Base-by-base conservation (phyloP, 2,888 invertebrate species). In the Zaprionus obscuricornis region DNA sequence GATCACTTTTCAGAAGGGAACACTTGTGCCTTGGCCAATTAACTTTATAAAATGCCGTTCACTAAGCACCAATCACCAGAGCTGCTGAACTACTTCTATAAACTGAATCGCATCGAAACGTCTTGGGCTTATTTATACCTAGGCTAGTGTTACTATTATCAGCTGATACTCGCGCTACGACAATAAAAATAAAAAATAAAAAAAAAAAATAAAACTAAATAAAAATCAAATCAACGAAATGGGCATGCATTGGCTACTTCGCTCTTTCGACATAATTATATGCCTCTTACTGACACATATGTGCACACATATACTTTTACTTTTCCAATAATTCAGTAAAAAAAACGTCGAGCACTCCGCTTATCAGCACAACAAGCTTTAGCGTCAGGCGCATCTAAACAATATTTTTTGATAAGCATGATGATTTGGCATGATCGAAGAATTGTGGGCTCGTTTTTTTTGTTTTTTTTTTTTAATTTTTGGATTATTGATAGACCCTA, bases 121-220 rank as follows among this genome's bases (percentile, higher is more conserved):
- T 20, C 39, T 18, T 14, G 16, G 55, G 34, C 54, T 45, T 83
- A 83, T 86, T 78, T 86, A 86, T 87, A 87, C 78, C 63, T 49
- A 62, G 40, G 13, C 14, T n/a, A n/a, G 11, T 11, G 33, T 22
- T 29, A 59, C 27, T 57, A 68, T 74, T 78, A 83, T 78, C 76
- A 79, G 65, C 58, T 66, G 69, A 62, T 65, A 56, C 64, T 49
- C 13, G n/a, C n/a, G n/a, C n/a, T n/a, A n/a, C n/a, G 36, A 33
- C 11, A 17, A 42, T 13, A 51, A 18, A 50, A 55, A 29, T 17
- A 65, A 56, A 51, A 31, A 39, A 40, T 55, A 11, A 62, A 37
- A 37, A 54, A 24, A 37, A 50, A 34, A 2, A 17, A 40, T 3
- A 13, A 33, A 45, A 10, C 57, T n/a, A 31, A 39, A 40, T 55